phyloP scores from a whole-genome alignment of 2,797 vertebrate species.

The Neomorphus geoffroyi region DNA sequence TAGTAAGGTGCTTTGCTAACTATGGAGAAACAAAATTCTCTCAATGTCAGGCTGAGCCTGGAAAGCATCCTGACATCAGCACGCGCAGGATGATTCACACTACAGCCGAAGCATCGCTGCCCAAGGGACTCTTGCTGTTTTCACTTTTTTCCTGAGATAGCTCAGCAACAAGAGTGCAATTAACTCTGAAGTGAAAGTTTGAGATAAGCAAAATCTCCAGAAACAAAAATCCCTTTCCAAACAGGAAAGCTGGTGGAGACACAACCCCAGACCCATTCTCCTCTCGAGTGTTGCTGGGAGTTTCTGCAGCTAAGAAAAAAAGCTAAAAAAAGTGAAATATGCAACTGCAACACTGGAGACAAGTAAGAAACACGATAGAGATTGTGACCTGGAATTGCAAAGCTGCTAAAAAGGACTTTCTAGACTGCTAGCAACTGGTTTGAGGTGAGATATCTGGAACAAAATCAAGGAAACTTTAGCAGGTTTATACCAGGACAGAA shows the following conservation, averaged over 20 bases:
- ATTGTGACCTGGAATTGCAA: neutral
- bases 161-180: neutral
- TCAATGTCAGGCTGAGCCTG: neutral
- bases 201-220: neutral
- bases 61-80: neutral
- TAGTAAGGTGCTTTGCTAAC: neutral
- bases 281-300: neutral
- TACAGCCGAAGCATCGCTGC: neutral
- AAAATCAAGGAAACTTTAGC: neutral
- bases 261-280: neutral
- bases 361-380: neutral
- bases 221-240: neutral
- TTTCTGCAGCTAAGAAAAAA: neutral
- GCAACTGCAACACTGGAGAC: neutral
- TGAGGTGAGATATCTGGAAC: neutral
- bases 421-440: neutral
- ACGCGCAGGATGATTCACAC: neutral
- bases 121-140: conserved; percentile 3
- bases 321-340: neutral
- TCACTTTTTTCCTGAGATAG: neutral
- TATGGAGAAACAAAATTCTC: neutral
- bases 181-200: conserved; percentile 10
- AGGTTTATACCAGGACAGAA: neutral
- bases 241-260: neutral
- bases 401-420: neutral